Percentiles rank a stretch among this genome's conserved stretches.
Conservation (phyloP, 1,140 invertebrate species). For the Meloidogyne exigua region DNA sequence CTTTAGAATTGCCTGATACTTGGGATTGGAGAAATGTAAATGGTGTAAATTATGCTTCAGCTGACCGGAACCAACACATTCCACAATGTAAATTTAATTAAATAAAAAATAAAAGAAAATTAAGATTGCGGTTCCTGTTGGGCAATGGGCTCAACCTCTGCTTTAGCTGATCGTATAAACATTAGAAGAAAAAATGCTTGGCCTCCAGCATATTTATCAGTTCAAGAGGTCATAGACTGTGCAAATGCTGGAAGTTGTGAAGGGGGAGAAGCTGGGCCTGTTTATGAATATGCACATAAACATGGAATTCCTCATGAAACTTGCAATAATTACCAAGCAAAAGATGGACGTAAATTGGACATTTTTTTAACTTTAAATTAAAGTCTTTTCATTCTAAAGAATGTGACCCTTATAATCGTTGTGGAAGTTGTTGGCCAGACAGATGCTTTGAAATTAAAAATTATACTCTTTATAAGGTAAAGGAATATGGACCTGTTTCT, state of each 20-base stretch:
- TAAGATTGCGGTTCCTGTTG: constrained; percentile 69
- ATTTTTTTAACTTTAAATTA: background rate
- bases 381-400: constrained; percentile 2
- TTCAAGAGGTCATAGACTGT: constrained; percentile 66
- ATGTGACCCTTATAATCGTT: constrained; percentile 62
- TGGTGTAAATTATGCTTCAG: constrained; percentile 66
- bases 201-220: constrained; percentile 66
- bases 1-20: constrained; percentile 59
- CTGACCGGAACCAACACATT: constrained; percentile 65
- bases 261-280: constrained; percentile 65
- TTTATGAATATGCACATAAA: constrained; percentile 65
- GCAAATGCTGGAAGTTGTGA: constrained; percentile 65
- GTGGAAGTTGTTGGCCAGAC: constrained; percentile 66
- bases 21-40: constrained; percentile 67
- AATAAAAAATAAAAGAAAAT: constrained; percentile 16
- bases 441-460: constrained; percentile 64
- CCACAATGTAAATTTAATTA: constrained; percentile 53
- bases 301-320: constrained; percentile 68
- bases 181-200: constrained; percentile 66
- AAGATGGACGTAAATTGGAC: constrained; percentile 64
- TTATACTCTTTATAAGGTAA: constrained; percentile 67
- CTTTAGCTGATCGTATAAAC: constrained; percentile 68
- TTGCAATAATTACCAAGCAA: constrained; percentile 68
- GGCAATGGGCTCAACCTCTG: constrained; percentile 63
- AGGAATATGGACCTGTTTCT: constrained; percentile 65